These are phyloP conservation scores for Cataglyphis albicans DNA, from an alignment of 2,888 invertebrate genomes.

Conservation along the genomic window DNA sequence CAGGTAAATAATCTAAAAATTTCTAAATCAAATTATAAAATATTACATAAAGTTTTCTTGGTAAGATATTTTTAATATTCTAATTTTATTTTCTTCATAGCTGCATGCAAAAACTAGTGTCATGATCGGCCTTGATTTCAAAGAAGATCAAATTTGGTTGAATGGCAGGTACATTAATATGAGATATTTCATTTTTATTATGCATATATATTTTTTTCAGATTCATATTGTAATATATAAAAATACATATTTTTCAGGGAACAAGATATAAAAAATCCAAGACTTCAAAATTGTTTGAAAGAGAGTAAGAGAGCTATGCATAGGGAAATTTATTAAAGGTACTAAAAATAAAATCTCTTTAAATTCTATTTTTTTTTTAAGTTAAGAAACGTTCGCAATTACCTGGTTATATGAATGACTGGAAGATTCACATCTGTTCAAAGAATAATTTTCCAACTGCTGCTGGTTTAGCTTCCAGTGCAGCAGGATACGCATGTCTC, in stretches of 20 bases:
- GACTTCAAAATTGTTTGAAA: constrained; percentile 92
- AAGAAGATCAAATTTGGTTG: constrained; percentile 94
- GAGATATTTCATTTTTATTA: constrained; percentile 3
- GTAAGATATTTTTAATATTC: background rate
- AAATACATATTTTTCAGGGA: constrained; percentile 86
- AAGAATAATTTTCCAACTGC: constrained; percentile 99
- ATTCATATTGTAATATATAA: background rate
- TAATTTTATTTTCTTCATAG: constrained; percentile 83
- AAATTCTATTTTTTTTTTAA: constrained; percentile 76
- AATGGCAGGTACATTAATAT: constrained; percentile 90
- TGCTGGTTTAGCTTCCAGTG: constrained; percentile 98
- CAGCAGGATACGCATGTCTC: constrained; percentile 98
- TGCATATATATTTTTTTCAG: background rate
- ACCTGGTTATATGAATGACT: constrained; percentile 87
- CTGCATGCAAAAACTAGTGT: constrained; percentile 97
- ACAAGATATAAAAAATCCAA: constrained; percentile 90
- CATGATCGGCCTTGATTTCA: constrained; percentile 90
- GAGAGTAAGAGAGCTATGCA: constrained; percentile 87
- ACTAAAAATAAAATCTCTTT: background rate
- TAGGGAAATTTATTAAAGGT: constrained; percentile 4
- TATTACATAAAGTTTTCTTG: background rate
- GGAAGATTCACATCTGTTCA: constrained; percentile 94
- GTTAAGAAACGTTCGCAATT: constrained; percentile 86
- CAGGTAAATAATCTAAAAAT: constrained; percentile 87
- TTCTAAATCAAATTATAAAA: constrained; percentile 6